Conservation (phyloP, 2,888 invertebrate species). For the Crocallis elinguaria region DNA sequence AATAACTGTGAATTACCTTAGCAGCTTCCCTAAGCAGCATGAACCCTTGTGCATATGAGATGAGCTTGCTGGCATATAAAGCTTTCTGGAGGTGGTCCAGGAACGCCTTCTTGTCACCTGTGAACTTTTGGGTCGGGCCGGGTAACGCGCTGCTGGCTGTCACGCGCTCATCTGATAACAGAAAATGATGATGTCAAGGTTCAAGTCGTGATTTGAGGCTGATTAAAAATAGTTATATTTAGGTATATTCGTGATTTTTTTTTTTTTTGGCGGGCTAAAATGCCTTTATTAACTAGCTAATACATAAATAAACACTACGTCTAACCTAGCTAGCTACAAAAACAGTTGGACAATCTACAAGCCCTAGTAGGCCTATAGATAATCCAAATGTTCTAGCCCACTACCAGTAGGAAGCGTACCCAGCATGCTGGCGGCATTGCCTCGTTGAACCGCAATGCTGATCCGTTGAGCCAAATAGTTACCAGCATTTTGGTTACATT, state of each 20-base stretch:
- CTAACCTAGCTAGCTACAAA: too few relatives aligned
- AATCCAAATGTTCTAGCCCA: too few relatives aligned
- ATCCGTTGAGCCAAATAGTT: too few relatives aligned
- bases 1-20: too few relatives aligned
- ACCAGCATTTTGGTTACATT: too few relatives aligned
- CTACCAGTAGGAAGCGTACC: too few relatives aligned
- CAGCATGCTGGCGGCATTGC: too few relatives aligned
- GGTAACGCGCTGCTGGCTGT: constrained; percentile 91
- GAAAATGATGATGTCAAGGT: neutral
- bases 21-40: constrained; percentile 98
- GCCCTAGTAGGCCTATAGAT: too few relatives aligned
- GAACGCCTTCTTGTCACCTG: constrained; percentile 91
- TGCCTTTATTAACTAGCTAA: too few relatives aligned
- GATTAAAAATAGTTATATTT: neutral
- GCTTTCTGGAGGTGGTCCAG: constrained; percentile 94
- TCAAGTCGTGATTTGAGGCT: neutral
- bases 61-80: constrained; percentile 98
- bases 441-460: too few relatives aligned
- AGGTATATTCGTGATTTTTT: neutral
- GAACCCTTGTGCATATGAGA: constrained; percentile 99
- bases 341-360: too few relatives aligned
- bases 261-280: neutral
- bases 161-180: constrained; percentile 88
- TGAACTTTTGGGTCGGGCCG: constrained; percentile 87
- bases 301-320: too few relatives aligned